phyloP scores from a whole-genome alignment of 2,888 invertebrate species.

The Patella caerulea region DNA sequence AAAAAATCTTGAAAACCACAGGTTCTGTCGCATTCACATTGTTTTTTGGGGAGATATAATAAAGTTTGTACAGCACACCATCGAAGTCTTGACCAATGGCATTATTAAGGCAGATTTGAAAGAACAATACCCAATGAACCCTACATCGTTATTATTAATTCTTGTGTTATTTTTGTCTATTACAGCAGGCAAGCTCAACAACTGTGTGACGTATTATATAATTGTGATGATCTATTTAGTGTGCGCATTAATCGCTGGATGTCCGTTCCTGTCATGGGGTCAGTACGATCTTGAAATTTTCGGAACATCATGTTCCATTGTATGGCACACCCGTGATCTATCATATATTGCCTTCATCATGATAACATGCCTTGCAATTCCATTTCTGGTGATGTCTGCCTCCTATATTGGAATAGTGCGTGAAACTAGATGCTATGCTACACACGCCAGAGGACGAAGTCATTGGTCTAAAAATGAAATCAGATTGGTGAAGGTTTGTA shows the following conservation, averaged over 20 bases:
- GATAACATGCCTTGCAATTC: constrained; percentile 37
- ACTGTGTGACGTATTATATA: background rate
- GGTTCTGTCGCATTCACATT: no score
- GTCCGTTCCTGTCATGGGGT: constrained; percentile 45
- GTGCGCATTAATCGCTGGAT: constrained; percentile 20
- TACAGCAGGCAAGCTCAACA: background rate
- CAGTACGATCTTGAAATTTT: constrained; percentile 41
- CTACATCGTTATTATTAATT: no score
- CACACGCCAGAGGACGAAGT: background rate
- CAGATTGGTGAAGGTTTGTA: constrained; percentile 14
- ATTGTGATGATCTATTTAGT: background rate
- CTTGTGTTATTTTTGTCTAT: background rate
- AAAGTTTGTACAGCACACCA: no score
- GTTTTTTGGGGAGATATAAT: no score
- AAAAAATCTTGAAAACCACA: no score
- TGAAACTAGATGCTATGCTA: constrained; percentile 3
- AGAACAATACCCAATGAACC: no score
- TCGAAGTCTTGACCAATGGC: no score
- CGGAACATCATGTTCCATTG: constrained; percentile 37
- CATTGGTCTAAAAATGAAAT: constrained; percentile 12
- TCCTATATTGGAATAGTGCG: constrained; percentile 7
- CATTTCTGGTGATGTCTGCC: constrained; percentile 31
- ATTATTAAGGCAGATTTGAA: no score
- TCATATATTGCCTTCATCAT: constrained; percentile 21
- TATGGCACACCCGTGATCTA: constrained; percentile 21